Base-by-base conservation (phyloP, 2,113 vertebrate genomes). In the Forbesichthys agassizii region DNA sequence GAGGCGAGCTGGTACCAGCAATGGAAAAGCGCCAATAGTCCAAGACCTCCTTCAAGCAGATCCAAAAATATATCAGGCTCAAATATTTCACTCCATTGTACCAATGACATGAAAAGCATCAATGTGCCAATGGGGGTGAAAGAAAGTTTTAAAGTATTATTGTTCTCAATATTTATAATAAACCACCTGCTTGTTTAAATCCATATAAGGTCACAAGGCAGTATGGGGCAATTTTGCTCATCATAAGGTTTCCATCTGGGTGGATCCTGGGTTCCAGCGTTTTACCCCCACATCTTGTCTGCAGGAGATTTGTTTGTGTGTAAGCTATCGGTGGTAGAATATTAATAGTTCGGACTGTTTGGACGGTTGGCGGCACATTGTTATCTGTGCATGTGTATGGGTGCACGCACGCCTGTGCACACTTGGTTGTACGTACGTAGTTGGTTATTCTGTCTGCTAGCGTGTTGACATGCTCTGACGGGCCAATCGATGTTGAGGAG, bases 401-500 rank as follows among this genome's bases (percentile, higher is more conserved):
- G 55, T 57, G 36, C 12, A 54, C 16, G 36, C 36, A 42, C 16
- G 74, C 68, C 27, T 0, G 65, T 4, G 61, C 49, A 13, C 47
- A 42, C 33, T 57, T 18, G 6, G 64, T 65, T 76, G 56, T 36
- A 77, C 46, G 57, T 71, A 68, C 78, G 53, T 13, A 68, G 73
- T 27, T 27, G 68, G 56, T 82, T 63, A 52, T 71, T 80, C 78
- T 74, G 66, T 61, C 71, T 57, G 48, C 27, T 16, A n/a, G 79
- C 73, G 73, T 79, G 62, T 54, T 73, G 83, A 86, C 47, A 9
- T 71, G 68, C 66, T 83, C 74, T 66, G 90, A 89, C 87, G 78
- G 86, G 80, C 84, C 78, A 79, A 84, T 90, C 87, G 66, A 88
- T 90, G 77, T 49, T 64, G 68, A 78, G 69, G 77, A 80, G 79